Percentiles rank a stretch among this genome's conserved stretches.
Conservation (phyloP, 2,113 vertebrate genomes). For the Sylvicapra grimmia region DNA sequence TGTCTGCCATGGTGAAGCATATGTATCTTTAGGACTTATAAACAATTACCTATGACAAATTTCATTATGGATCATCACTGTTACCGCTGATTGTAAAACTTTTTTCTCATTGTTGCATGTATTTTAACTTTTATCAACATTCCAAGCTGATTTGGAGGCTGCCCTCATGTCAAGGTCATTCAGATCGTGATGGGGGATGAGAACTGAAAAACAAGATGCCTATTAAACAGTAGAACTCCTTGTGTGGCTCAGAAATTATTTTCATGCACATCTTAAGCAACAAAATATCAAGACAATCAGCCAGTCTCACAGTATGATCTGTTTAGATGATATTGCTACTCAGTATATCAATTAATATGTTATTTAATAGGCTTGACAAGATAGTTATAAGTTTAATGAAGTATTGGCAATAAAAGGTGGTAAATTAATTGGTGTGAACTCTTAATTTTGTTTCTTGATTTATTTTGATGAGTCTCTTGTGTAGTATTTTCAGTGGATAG, state of each 20-base stretch:
- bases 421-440: constrained; percentile 6
- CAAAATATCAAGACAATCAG: neutral
- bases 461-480: neutral
- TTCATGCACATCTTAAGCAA: neutral
- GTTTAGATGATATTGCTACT: neutral
- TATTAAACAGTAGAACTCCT: neutral
- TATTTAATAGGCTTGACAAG: neutral
- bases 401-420: neutral
- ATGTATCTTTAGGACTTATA: neutral
- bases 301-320: neutral
- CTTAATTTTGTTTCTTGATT: constrained; percentile 27
- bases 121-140: neutral
- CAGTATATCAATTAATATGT: neutral
- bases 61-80: neutral
- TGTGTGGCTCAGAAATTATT: neutral
- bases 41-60: neutral
- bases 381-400: neutral
- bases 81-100: neutral
- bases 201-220: neutral
- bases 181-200: neutral
- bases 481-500: constrained; percentile 50
- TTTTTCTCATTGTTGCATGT: neutral
- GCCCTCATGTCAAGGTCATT: neutral
- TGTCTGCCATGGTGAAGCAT: neutral
- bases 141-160: neutral